Conservation (phyloP, 1,140 invertebrate genomes). For the Planococcus citri region DNA sequence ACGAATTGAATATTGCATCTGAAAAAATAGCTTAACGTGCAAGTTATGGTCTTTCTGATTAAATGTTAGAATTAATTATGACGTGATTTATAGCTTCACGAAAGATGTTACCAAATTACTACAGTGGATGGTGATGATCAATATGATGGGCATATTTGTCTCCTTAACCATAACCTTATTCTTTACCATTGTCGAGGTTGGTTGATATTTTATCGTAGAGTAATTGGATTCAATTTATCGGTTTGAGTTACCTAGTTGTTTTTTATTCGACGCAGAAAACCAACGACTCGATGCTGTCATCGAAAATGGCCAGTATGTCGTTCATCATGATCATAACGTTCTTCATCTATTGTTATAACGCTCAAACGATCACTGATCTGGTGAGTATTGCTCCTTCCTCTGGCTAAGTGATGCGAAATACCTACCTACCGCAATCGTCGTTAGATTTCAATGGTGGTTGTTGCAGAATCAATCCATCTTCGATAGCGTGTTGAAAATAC, state of each 20-base stretch:
- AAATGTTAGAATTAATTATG: too few species aligned
- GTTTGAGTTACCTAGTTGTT: too few species aligned
- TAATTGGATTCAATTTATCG: too few species aligned
- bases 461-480: neutral
- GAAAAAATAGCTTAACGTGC: too few species aligned
- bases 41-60: too few species aligned
- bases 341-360: neutral
- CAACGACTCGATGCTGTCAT: neutral
- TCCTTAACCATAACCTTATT: neutral
- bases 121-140: neutral
- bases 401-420: too few species aligned
- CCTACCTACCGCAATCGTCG: too few species aligned
- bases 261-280: too few species aligned
- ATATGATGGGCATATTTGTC: neutral
- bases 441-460: too few species aligned
- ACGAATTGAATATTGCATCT: too few species aligned
- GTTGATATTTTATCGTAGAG: neutral
- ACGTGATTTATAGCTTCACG: neutral
- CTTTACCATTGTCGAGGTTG: neutral
- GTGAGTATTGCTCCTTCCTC: too few species aligned
- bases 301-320: neutral
- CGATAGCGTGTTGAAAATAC: neutral
- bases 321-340: neutral
- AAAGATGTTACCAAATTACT: neutral
- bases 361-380: neutral